A percentile compares a stretch with the other conserved stretches of the same genome.
phyloP scores from a whole-genome alignment of 1,140 invertebrate genomes.

The Zaprionus nigranus region DNA sequence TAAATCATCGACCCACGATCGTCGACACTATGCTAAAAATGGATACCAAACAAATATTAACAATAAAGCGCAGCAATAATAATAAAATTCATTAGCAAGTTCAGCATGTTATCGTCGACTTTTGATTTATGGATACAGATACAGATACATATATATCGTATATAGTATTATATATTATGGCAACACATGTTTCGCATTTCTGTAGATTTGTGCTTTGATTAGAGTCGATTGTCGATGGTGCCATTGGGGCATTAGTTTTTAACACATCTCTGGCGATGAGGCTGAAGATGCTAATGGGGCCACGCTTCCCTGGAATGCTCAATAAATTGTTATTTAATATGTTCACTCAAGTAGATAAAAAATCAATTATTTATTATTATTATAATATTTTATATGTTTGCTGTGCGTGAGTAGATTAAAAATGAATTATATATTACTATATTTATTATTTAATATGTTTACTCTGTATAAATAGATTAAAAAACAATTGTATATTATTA shows the following conservation, averaged over 20 bases:
- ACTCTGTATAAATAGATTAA: too few relatives aligned
- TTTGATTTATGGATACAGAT: slow-evolving; percentile 72
- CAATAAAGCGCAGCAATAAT: slow-evolving; percentile 53
- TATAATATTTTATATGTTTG: too few relatives aligned
- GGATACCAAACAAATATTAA: slow-evolving; percentile 57
- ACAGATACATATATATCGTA: slow-evolving; percentile 15
- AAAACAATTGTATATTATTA: too few relatives aligned
- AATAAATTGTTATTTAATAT: slow-evolving; percentile 71
- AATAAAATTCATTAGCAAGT: slow-evolving; percentile 73
- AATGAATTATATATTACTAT: too few relatives aligned
- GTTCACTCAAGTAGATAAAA: background rate
- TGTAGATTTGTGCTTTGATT: slow-evolving; percentile 59
- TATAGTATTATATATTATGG: background rate
- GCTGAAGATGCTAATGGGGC: slow-evolving; percentile 34
- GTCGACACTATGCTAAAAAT: slow-evolving; percentile 3
- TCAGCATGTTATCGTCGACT: slow-evolving; percentile 35
- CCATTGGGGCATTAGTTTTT: slow-evolving; percentile 61
- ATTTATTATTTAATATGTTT: background rate
- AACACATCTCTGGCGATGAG: slow-evolving; percentile 54
- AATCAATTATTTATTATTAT: too few relatives aligned
- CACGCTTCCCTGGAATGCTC: slow-evolving; percentile 26
- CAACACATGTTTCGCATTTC: slow-evolving; percentile 76
- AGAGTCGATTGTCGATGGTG: slow-evolving; percentile 39
- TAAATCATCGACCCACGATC: slow-evolving; percentile 25
- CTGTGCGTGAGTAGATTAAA: too few relatives aligned